Conservation (phyloP, 2,888 invertebrate genomes). For the Microctonus brassicae region DNA sequence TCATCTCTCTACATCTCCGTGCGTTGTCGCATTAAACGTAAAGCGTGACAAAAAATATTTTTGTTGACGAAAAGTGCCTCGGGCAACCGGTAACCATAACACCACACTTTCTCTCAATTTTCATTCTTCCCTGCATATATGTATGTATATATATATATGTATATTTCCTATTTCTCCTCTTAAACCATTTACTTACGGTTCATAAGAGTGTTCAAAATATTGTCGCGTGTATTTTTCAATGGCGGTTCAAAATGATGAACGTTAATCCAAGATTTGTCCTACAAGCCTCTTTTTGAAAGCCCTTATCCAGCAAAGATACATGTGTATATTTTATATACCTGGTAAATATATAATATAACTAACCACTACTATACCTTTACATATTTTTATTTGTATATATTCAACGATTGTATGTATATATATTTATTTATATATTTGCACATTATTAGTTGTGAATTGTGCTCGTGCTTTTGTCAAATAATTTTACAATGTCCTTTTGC, state of each 20-base stretch:
- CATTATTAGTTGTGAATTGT: constrained; percentile 31
- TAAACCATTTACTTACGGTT: constrained; percentile 68
- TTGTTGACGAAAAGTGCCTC: not conserved
- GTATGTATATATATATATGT: no score
- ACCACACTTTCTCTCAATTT: not conserved
- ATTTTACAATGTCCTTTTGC: constrained; percentile 6
- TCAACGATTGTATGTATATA: constrained; percentile 18
- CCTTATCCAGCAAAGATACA: no score
- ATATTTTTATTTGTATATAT: no score
- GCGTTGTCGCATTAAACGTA: not conserved
- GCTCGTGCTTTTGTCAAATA: constrained; percentile 19
- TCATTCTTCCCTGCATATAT: constrained; percentile 13
- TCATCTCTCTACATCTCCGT: not conserved
- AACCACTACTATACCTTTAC: no score
- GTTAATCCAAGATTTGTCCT: constrained; percentile 44
- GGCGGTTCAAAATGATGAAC: constrained; percentile 37
- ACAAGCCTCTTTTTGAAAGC: constrained; percentile 3
- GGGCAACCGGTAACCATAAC: not conserved
- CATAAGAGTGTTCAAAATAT: constrained; percentile 67
- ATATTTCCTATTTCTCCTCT: constrained; percentile 21
- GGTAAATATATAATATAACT: no score
- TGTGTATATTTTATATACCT: no score
- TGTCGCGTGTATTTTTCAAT: constrained; percentile 57
- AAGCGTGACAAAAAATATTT: constrained; percentile 10
- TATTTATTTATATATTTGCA: not conserved